Conservation (phyloP, 2,888 invertebrate species). For the Octonoba sinensis region DNA sequence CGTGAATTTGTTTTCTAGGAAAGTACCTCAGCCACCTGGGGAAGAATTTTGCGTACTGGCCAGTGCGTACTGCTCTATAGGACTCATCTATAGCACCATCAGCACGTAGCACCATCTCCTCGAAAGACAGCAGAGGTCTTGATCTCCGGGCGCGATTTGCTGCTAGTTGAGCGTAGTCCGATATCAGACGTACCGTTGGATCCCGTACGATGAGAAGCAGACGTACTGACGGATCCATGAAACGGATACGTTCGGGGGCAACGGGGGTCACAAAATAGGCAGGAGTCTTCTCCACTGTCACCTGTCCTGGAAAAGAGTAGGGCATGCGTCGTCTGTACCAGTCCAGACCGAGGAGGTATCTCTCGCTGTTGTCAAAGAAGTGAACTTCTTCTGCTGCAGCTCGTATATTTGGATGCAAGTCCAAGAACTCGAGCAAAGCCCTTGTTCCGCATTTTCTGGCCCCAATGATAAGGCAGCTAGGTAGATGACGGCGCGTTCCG, state of each 20-base stretch:
- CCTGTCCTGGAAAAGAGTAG: slow-evolving; percentile 88
- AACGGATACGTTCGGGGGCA: slow-evolving; percentile 92
- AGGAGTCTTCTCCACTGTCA: slow-evolving; percentile 97
- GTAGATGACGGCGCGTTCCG: slow-evolving; percentile 69
- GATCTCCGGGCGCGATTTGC: slow-evolving; percentile 73
- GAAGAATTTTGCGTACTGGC: slow-evolving; percentile 91
- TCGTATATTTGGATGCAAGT: slow-evolving; percentile 78
- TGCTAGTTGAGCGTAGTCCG: slow-evolving; percentile 94
- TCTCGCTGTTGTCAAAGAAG: slow-evolving; percentile 88
- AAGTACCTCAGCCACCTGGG: slow-evolving; percentile 94
- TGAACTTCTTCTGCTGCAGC: slow-evolving; percentile 95
- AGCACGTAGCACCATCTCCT: slow-evolving; percentile 48
- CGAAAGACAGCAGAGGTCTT: slow-evolving; percentile 48
- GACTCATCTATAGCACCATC: slow-evolving; percentile 71
- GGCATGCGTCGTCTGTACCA: slow-evolving; percentile 98
- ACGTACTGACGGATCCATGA: slow-evolving; percentile 93
- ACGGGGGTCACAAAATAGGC: slow-evolving; percentile 96
- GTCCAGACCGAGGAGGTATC: slow-evolving; percentile 90
- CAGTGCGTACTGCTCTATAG: slow-evolving; percentile 76
- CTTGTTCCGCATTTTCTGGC: slow-evolving; percentile 72
- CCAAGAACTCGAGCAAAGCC: slow-evolving; percentile 71
- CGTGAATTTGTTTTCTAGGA: slow-evolving; percentile 88
- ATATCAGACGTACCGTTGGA: slow-evolving; percentile 94
- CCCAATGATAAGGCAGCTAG: slow-evolving; percentile 72
- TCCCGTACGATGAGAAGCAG: slow-evolving; percentile 94